These are phyloP conservation scores for Phrynosoma blainvillii DNA, from an alignment of 2,113 vertebrate species.

Conservation along the genomic window DNA sequence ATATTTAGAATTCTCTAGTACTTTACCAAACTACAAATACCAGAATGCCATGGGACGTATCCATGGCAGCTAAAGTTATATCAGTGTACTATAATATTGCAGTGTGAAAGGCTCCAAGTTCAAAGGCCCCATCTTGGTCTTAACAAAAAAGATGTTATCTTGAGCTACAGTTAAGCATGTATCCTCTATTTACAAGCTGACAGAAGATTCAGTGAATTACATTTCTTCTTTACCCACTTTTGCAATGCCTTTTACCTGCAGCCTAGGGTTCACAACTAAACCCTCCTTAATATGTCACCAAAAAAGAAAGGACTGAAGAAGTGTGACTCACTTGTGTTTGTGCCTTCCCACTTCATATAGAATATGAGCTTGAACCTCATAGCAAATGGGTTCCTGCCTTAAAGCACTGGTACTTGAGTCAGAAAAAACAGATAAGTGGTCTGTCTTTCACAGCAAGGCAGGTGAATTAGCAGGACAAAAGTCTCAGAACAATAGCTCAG, in stretches of 20 bases:
- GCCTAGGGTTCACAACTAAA: not conserved
- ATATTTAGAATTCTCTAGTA: too few species aligned
- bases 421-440: too few species aligned
- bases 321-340: not conserved
- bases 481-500: not conserved
- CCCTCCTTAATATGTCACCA: not conserved
- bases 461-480: not conserved
- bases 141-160: too few species aligned
- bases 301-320: not conserved
- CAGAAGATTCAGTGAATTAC: not conserved
- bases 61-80: too few species aligned
- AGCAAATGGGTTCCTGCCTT: not conserved
- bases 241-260: not conserved
- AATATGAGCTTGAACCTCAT: not conserved
- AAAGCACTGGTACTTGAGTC: not conserved
- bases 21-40: too few species aligned
- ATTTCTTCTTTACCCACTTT: conserved; percentile 11
- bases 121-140: too few species aligned
- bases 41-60: too few species aligned
- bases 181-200: not conserved
- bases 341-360: not conserved
- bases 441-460: not conserved
- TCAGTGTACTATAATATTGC: too few species aligned
- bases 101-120: too few species aligned
- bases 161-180: too few species aligned